Evolutionary conservation across 2,797 vertebrate genomes (phyloP), one percentile per base, ranked within the genome.

Genomic region (Antrozous pallidus): DNA sequence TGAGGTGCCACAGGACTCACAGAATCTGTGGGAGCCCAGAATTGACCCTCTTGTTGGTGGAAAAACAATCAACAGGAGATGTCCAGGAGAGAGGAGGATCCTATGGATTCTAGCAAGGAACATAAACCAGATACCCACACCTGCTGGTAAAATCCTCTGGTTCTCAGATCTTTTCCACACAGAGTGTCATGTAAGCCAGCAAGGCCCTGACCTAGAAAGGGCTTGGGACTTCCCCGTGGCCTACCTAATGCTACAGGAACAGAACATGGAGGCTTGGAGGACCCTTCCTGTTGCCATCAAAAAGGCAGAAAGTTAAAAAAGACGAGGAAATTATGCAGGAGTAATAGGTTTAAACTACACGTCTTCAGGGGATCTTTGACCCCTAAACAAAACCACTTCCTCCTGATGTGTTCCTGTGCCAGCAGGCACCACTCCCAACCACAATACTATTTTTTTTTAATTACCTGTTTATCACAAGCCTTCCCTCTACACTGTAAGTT

Each of bases 1-100:
- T 26, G 0, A 5, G 4, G 12, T 20, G 7, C 8, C 38, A 42
- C 3, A 1, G 24, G 13, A 54, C 33, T 40, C 31, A 1, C 0
- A 8, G n/a, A 67, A 79, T 65, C 26, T 54, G 17, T 65, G 77
- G 49, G 4, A 61, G n/a, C 38, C 33, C 4, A 8, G n/a, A 90
- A 67, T 28, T 33, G 11, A 75, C n/a, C 69, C 3, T 33, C 38
- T 61, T 84, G 28, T 3, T 24, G 9, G 6, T 28, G 40, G 31
- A 36, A 82, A 58, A 80, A 69, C 45, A 83, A 67, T 31, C n/a
- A 28, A 1, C 38, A 63, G 9, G 28, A 63, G 13, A 13, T 2
- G 58, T 51, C 8, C 5, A 10, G 49, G 8, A 40, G 2, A 56
- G 26, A 73, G 0, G 6, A 38, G 18, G 9, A 36, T 84, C 38